Base-by-base conservation (phyloP, 1,140 invertebrate genomes). In the Caenorhabditis inopinata region DNA sequence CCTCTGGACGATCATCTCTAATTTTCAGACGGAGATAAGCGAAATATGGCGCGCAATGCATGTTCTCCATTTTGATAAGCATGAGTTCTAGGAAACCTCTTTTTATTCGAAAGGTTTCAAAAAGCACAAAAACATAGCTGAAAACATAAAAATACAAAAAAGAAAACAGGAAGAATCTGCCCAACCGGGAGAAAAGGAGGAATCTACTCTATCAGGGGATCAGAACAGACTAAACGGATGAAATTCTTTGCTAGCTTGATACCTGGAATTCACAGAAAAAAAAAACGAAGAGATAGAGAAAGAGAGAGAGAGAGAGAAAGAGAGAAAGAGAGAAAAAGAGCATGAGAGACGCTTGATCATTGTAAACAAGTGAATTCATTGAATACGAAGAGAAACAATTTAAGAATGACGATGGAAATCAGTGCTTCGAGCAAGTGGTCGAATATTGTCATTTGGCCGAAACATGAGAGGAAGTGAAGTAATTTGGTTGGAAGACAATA, bases 211-310 rank as follows among this genome's bases (percentile, higher is more conserved):
- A 68, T 51, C 27, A 25, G 21, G 51, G 29, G 27, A 9, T 11
- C 2, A 32, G 12, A 29, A 38, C 11, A 58, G 16, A 68, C 58
- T 68, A 68, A 68, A 68, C 58, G n/a, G 58, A 68, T 68, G 38
- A 38, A 68, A 38, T 68, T 68, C 32, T 68, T 68, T 68, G 23
- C 58, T 68, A 68, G 11, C 38, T 58, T 68, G 32, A 68, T 68
- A 68, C 58, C 58, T 68, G 58, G 58, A 18, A 68, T 68, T 68
- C 32, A 58, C 51, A 58, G 51, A 58, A 29, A 29, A 32, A 58
- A 32, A 58, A 25, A 29, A n/a, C n/a, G n/a, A n/a, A n/a, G n/a
- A n/a, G n/a, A n/a, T 14, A 42, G 6, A 42, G 38, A 42, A 42
- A 14, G 14, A 42, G 14, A 42, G 38, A 42, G 38, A 42, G 58